These are phyloP conservation scores for Aphidius colemani DNA, from an alignment of 2,888 invertebrate genomes.

Conservation along the genomic window DNA sequence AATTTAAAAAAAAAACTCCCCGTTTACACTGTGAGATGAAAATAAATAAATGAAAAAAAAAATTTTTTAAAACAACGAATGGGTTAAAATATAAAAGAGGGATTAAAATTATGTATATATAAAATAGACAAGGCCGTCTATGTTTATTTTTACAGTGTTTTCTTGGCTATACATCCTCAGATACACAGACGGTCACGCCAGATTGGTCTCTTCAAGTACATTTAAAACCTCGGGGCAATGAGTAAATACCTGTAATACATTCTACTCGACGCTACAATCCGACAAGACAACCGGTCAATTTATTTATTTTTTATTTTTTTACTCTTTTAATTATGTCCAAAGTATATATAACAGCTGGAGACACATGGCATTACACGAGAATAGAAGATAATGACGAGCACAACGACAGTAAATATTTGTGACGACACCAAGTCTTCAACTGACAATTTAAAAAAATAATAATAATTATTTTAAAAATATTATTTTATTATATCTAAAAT, in stretches of 20 bases:
- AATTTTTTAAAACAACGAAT: background rate
- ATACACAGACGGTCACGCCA: conserved; percentile 17
- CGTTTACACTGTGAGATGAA: background rate
- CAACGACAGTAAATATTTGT: background rate
- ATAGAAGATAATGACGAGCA: background rate
- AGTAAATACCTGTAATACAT: conserved; percentile 32
- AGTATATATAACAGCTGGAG: conserved; percentile 12
- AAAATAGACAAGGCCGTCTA: conserved; percentile 22
- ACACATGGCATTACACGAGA: conserved; percentile 6
- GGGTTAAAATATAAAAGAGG: background rate
- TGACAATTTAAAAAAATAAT: background rate
- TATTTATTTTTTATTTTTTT: conserved; percentile 8
- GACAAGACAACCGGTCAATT: conserved; percentile 17
- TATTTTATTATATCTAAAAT: no score
- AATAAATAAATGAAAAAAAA: background rate
- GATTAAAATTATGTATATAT: background rate
- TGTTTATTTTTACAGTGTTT: conserved; percentile 20
- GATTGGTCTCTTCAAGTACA: conserved; percentile 22
- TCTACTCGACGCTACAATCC: conserved; percentile 24
- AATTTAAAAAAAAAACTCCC: no score
- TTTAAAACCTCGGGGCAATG: conserved; percentile 19
- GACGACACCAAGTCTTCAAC: background rate
- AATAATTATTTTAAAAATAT: no score
- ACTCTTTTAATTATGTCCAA: background rate
- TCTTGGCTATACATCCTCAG: conserved; percentile 6